A percentile compares a stretch with the other conserved stretches of the same genome.
Evolutionary conservation across 2,113 vertebrate species (phyloP).

Genomic region (Podocnemis expansa): DNA sequence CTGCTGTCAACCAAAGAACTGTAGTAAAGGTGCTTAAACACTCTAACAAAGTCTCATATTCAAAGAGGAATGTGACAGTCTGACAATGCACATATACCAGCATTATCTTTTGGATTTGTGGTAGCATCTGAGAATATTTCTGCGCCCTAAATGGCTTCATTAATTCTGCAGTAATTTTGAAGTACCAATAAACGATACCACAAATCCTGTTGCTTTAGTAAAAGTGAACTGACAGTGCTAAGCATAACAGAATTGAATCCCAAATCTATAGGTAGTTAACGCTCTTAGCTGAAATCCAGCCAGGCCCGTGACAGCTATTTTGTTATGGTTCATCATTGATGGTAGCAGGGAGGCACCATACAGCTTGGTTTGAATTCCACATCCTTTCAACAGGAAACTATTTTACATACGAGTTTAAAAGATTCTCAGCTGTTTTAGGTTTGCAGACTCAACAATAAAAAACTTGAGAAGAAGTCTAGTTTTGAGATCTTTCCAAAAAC

Average conservation of each 20-base stretch:
- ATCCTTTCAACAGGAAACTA: background rate
- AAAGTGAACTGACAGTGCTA: background rate
- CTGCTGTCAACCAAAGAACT: background rate
- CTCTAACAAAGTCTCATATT: background rate
- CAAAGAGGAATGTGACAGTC: background rate
- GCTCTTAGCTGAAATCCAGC: background rate
- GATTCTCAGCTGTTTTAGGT: background rate
- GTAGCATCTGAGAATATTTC: too few species aligned
- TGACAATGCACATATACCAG: background rate
- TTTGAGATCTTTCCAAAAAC: background rate
- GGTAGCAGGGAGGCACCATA: background rate
- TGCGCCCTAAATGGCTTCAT: background rate
- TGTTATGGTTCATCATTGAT: background rate
- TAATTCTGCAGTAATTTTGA: background rate
- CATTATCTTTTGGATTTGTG: too few species aligned
- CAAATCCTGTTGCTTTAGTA: background rate
- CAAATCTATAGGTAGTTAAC: background rate
- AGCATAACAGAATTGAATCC: background rate
- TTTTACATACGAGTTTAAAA: background rate
- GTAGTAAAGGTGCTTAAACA: background rate
- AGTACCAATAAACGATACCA: background rate
- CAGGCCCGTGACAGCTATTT: background rate
- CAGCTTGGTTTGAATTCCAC: background rate
- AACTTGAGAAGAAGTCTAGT: background rate
- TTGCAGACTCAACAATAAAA: background rate